Evolutionary conservation across 2,797 vertebrate species (phyloP).

Genomic region (Muraenolepis orangiensis): DNA sequence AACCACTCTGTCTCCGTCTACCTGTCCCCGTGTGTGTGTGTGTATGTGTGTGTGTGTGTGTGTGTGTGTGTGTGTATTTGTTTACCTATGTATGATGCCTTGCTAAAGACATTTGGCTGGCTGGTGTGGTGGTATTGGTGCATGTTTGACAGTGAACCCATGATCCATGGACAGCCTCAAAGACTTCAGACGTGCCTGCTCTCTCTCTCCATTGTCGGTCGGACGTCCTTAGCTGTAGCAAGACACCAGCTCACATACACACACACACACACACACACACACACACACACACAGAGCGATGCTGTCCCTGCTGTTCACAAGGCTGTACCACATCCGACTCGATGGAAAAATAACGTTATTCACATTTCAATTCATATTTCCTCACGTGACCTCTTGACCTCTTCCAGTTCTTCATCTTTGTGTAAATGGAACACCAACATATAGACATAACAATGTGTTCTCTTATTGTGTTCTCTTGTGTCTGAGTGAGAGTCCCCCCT

Average conservation of each 20-base stretch:
- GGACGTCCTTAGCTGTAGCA: no score
- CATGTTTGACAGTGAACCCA: not conserved
- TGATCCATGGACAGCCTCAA: not conserved
- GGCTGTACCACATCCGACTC: not conserved
- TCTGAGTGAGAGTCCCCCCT: no score
- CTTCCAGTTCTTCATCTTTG: not conserved
- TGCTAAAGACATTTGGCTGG: not conserved
- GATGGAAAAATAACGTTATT: not conserved
- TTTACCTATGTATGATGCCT: conserved; percentile 1
- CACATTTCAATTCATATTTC: not conserved
- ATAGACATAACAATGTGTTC: not conserved
- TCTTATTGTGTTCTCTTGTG: no score
- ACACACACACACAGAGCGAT: not conserved
- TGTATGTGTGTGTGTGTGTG: not conserved
- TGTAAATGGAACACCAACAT: not conserved
- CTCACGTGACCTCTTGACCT: not conserved
- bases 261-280: no score
- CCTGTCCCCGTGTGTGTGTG: not conserved
- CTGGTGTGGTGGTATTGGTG: not conserved
- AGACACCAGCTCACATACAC: no score
- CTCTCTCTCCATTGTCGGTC: no score
- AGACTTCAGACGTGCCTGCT: not conserved
- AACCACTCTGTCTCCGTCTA: conserved; percentile 1
- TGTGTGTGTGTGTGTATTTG: not conserved
- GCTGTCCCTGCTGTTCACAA: not conserved